A percentile compares a stretch with the other conserved stretches of the same genome.
Conservation (phyloP, 2,888 invertebrate species). For the Drosophila suboccidentalis region DNA sequence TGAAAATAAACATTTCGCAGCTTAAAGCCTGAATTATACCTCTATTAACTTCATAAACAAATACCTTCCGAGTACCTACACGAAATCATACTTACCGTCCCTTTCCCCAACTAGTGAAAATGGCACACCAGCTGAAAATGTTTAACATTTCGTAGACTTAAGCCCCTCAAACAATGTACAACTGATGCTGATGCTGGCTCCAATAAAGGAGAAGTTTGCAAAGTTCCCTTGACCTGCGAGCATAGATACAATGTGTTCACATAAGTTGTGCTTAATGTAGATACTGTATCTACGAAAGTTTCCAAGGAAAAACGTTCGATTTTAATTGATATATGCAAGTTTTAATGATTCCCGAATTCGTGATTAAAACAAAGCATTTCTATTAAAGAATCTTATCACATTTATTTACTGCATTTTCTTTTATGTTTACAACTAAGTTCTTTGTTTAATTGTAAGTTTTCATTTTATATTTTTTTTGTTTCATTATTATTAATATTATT, state of each 20-base stretch:
- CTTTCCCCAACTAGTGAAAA: neutral
- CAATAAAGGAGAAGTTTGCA: conserved; percentile 20
- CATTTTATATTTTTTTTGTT: conserved; percentile 17
- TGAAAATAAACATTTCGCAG: conserved; percentile 18
- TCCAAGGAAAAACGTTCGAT: no score
- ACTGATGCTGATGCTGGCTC: conserved; percentile 54
- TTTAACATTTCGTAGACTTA: conserved; percentile 69
- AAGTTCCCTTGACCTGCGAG: conserved; percentile 1
- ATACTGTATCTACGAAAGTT: neutral
- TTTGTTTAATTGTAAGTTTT: conserved; percentile 65
- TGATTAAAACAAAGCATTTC: conserved; percentile 42
- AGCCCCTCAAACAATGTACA: conserved; percentile 67
- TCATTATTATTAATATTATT: conserved; percentile 38
- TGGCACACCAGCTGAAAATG: conserved; percentile 64
- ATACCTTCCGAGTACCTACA: conserved; percentile 23
- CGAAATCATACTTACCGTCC: conserved; percentile 17
- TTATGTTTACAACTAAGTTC: conserved; percentile 74
- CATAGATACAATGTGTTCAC: conserved; percentile 2
- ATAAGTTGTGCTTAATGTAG: neutral
- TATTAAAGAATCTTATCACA: conserved; percentile 85
- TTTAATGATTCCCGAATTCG: neutral
- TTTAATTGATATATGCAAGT: neutral
- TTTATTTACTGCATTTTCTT: conserved; percentile 84
- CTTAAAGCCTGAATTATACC: conserved; percentile 21
- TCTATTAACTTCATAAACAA: conserved; percentile 39